phyloP scores from a whole-genome alignment of 2,888 invertebrate genomes.

The Sarcophaga variegata region DNA sequence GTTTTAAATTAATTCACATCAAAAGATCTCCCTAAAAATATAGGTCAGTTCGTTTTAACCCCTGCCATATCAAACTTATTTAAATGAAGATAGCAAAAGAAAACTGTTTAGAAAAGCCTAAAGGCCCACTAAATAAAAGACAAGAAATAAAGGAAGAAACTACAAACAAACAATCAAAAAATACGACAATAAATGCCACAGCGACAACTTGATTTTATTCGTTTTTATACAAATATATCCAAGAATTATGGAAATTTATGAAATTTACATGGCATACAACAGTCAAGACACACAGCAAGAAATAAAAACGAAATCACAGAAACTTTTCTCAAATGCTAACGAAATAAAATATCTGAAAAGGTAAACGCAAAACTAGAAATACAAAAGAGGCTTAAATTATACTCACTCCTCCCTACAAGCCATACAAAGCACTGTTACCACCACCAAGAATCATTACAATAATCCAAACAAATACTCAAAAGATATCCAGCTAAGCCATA shows the following conservation, averaged over 20 bases:
- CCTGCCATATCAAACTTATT: not conserved
- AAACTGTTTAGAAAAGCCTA: constrained; percentile 5
- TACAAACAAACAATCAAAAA: not conserved
- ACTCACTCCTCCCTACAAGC: not conserved
- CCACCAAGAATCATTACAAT: constrained; percentile 5
- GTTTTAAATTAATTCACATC: no score
- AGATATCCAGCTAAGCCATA: constrained; percentile 3
- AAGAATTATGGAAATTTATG: constrained; percentile 43
- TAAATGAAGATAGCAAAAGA: not conserved
- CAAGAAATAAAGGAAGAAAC: constrained; percentile 3
- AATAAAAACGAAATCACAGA: not conserved
- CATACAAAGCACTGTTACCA: not conserved
- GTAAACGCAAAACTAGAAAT: not conserved
- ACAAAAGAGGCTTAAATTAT: not conserved
- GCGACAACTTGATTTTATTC: constrained; percentile 35
- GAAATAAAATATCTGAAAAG: not conserved
- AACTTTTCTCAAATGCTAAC: not conserved
- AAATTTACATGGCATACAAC: constrained; percentile 25
- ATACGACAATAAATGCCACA: constrained; percentile 34
- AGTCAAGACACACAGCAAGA: constrained; percentile 11
- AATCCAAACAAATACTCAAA: constrained; percentile 31
- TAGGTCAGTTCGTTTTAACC: not conserved
- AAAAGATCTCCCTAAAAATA: constrained; percentile 6
- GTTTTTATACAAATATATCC: constrained; percentile 9
- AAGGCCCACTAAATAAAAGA: constrained; percentile 3